A percentile compares a stretch with the other conserved stretches of the same genome.
phyloP scores from a whole-genome alignment of 92 coral and sea anemone genomes.

The Anthopleura xanthogrammica region DNA sequence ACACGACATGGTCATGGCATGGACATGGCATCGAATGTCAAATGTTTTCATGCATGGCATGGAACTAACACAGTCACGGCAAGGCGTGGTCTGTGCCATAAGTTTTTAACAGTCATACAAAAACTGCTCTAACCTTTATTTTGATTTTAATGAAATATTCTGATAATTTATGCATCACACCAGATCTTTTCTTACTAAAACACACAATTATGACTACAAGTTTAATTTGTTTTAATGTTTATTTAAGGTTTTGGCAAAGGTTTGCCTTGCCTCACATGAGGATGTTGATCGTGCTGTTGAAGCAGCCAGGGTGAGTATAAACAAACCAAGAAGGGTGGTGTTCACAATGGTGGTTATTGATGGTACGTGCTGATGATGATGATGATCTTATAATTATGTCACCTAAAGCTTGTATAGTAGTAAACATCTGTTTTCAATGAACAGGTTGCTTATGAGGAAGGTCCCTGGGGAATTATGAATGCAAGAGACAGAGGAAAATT shows the following conservation, averaged over 20 bases:
- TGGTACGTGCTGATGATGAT: background rate
- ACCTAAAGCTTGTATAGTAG: background rate
- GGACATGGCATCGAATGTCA: no score
- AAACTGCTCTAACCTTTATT: no score
- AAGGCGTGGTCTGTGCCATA: no score
- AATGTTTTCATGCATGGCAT: no score
- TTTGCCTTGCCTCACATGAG: slow-evolving; percentile 73
- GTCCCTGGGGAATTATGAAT: slow-evolving; percentile 99
- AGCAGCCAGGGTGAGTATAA: slow-evolving; percentile 78
- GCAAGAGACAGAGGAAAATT: slow-evolving; percentile 92
- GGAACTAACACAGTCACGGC: no score
- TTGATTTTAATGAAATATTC: background rate
- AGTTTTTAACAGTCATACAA: no score
- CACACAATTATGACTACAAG: background rate
- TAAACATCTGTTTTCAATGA: background rate
- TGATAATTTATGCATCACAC: no score
- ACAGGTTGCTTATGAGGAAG: slow-evolving; percentile 89
- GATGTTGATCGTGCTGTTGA: slow-evolving; percentile 96
- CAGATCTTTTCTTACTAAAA: no score
- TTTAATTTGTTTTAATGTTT: background rate
- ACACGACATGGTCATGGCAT: no score
- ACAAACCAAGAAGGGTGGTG: no score
- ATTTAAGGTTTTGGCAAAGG: slow-evolving; percentile 76
- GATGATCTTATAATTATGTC: background rate
- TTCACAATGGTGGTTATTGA: no score